phyloP scores from a whole-genome alignment of 2,888 invertebrate species.

The Archaeoteleia sp. region DNA sequence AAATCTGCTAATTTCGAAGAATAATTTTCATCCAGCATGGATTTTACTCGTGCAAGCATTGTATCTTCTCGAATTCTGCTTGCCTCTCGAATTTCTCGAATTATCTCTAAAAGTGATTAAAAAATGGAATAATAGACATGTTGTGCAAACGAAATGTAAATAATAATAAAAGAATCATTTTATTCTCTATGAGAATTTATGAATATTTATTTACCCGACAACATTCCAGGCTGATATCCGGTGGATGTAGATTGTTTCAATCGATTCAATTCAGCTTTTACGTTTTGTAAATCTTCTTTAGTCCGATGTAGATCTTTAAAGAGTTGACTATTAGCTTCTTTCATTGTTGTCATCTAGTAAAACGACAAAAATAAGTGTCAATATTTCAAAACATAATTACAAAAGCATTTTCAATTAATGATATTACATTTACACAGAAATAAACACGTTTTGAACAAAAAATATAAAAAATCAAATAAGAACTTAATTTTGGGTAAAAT shows the following conservation, averaged over 20 bases:
- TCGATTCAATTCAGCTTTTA: slow-evolving; percentile 66
- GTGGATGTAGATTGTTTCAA: slow-evolving; percentile 63
- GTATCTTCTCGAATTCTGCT: slow-evolving; percentile 70
- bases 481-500: too few species aligned
- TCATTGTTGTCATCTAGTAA: slow-evolving; percentile 76
- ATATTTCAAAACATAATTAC: too few species aligned
- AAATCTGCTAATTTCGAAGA: slow-evolving; percentile 62
- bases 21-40: slow-evolving; percentile 65
- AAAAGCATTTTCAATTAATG: too few species aligned
- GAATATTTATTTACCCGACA: slow-evolving; percentile 64
- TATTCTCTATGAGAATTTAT: not conserved
- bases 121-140: slow-evolving; percentile 5
- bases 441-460: too few species aligned
- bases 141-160: not conserved
- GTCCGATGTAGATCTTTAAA: slow-evolving; percentile 85
- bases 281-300: slow-evolving; percentile 78
- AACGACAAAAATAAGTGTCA: too few species aligned
- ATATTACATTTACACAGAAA: too few species aligned
- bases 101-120: slow-evolving; percentile 64
- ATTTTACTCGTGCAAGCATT: slow-evolving; percentile 67
- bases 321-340: slow-evolving; percentile 84
- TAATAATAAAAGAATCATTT: too few species aligned
- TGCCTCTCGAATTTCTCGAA: slow-evolving; percentile 72
- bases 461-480: too few species aligned
- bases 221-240: slow-evolving; percentile 73